Percentiles rank a stretch among this genome's conserved stretches.
Conservation (phyloP, 2,888 invertebrate genomes). For the Poecilus cupreus region DNA sequence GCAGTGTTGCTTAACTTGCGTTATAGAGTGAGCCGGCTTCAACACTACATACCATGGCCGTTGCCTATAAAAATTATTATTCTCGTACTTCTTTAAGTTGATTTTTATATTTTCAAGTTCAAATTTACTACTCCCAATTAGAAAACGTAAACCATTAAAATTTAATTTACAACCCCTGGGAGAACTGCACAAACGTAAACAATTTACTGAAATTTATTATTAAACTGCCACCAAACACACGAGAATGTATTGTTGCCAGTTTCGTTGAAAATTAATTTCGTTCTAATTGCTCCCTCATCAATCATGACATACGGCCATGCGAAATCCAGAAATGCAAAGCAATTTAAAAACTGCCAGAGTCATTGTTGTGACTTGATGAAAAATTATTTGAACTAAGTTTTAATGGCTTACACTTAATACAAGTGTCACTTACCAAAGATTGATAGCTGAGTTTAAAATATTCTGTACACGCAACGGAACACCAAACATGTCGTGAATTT, state of each 20-base stretch:
- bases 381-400: slow-evolving; percentile 23
- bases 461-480: not conserved
- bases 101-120: too few species aligned
- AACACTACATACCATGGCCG: too few species aligned
- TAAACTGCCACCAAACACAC: not conserved
- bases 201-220: slow-evolving; percentile 13
- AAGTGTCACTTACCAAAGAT: slow-evolving; percentile 35
- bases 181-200: not conserved
- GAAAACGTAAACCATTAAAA: not conserved
- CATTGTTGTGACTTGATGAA: slow-evolving; percentile 29
- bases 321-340: not conserved
- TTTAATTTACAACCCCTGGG: not conserved
- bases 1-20: too few species aligned
- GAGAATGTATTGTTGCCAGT: not conserved
- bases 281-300: not conserved
- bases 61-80: too few species aligned
- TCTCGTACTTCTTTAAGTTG: too few species aligned
- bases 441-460: not conserved
- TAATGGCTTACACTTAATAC: slow-evolving; percentile 20
- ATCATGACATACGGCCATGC: not conserved
- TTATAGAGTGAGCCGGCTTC: too few species aligned
- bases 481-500: slow-evolving; percentile 1
- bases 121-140: too few species aligned
- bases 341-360: not conserved
- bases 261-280: slow-evolving; percentile 24